Evolutionary conservation across 2,888 invertebrate species (phyloP), one percentile per base, ranked within the genome.

Genomic region (Standfussiana lucernea): DNA sequence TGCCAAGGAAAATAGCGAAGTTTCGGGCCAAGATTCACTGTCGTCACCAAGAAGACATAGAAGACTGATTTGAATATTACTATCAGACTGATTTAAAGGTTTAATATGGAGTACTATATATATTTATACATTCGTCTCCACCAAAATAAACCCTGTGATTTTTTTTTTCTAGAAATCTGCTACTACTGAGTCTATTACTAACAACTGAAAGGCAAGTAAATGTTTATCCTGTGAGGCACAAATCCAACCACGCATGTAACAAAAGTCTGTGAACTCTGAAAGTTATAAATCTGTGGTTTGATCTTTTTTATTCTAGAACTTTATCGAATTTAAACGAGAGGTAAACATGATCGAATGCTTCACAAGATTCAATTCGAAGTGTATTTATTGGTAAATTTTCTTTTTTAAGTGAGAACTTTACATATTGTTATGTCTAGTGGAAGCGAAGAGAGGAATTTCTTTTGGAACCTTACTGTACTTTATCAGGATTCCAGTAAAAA

Each of bases 251-350:
- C 56, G 65, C 24, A 59, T 53, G 45, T 68, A 28, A 64, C n/a
- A 18, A 24, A 28, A 73, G 11, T 56, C 18, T 59, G 71, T 7
- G 35, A 56, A 71, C 68, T 77, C 72, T 59, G 5, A 45, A 45
- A 56, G 18, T 77, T 62, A 32, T 61, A 72, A 21, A 5, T 83
- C 78, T 64, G 83, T 65, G 83, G 40, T 50, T 0, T 2, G 50
- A 70, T 66, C 69, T 53, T 83, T 79, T 77, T 86, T 83, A 73
- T 86, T 72, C 42, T 72, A 47, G 28, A 75, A 86, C 64, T 82
- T 82, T 61, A 77, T 80, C 61, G 75, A 83, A 68, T 81, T 79
- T 83, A 66, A 82, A 79, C 73, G 62, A 50, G 59, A 83, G 79
- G 79, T 79, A 70, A 74, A 76, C 74, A 74, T 74, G 65, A 79